phyloP scores from a whole-genome alignment of 2,113 vertebrate genomes.

The Pyrgilauda ruficollis region DNA sequence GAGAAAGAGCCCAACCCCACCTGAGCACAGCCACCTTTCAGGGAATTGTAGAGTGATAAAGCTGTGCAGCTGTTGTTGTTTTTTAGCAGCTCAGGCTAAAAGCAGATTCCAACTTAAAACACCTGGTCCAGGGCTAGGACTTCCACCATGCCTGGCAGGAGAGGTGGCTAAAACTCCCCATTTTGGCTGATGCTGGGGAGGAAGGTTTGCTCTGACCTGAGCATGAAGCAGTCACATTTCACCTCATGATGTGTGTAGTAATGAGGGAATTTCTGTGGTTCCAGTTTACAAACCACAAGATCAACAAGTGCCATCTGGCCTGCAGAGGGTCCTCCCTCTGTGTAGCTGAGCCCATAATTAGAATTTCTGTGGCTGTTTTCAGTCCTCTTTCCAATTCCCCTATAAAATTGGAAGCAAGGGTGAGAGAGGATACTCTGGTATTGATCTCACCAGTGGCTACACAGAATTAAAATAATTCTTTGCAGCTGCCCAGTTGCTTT shows the following conservation, averaged over 20 bases:
- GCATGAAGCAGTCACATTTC: neutral
- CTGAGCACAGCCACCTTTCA: neutral
- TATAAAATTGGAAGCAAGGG: neutral
- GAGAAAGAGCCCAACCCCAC: neutral
- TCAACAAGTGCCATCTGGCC: neutral
- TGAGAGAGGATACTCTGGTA: neutral
- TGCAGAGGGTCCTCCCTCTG: neutral
- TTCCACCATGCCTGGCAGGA: neutral
- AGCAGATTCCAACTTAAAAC: neutral
- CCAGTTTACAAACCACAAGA: neutral
- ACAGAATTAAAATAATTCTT: neutral
- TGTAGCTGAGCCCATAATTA: neutral
- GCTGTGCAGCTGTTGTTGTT: neutral
- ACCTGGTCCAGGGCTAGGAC: neutral
- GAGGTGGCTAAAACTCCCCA: neutral
- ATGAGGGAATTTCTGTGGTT: neutral
- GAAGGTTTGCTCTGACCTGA: neutral
- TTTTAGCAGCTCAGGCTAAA: neutral
- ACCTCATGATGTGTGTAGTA: neutral
- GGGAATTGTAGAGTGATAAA: neutral
- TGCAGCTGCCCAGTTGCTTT: neutral
- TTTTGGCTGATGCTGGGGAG: neutral
- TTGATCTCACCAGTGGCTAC: neutral
- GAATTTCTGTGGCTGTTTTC: neutral
- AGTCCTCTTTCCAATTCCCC: neutral